Evolutionary conservation across 1,140 invertebrate genomes (phyloP), one percentile per base, ranked within the genome.

Genomic region (Platyura marginata): DNA sequence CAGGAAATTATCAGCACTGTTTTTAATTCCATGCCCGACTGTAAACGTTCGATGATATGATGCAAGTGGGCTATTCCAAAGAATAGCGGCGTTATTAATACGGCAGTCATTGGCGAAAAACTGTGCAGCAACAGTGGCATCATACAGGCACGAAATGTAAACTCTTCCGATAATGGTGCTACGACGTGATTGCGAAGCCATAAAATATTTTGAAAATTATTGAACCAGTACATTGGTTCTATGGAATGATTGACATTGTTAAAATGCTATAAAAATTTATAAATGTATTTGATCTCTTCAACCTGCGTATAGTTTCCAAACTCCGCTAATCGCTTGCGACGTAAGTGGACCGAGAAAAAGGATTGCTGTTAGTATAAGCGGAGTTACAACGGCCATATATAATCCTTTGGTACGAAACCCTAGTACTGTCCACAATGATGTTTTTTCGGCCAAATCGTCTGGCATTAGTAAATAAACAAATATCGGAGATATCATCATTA

Each of bases 21-120:
- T 50, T 72, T 74, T 20, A 81, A 65, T 41, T 71, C 61, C 55
- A 75, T 68, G 34, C 82, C 82, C 51, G 64, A 65, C 49, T 74
- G 77, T 9, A 87, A 65, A 52, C 77, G 74, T 55, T 93, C 90
- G 47, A 79, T 68, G 51, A 92, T 74, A 53, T 94, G 90, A 71
- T 96, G 90, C 53, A 93, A 79, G 67, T 95, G 90, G 41, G 88
- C 88, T 41, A 88, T 74, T 39, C 91, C 91, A 70, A 96, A 96
- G 58, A 95, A 88, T 6, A 95, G 59, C 2, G 91, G 88, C 53
- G 82, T 86, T 45, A 90, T 69, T 47, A 92, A 80, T 36, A 94
- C 74, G 6, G 86, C 78, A 42, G 67, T 74, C 4, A 71, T 59
- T 3, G 79, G 78, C n/a, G 71, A 62, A 50, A 90, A 79, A 57